Evolutionary conservation across 1,140 invertebrate genomes (phyloP).

Genomic region (Drosophila repletoides): DNA sequence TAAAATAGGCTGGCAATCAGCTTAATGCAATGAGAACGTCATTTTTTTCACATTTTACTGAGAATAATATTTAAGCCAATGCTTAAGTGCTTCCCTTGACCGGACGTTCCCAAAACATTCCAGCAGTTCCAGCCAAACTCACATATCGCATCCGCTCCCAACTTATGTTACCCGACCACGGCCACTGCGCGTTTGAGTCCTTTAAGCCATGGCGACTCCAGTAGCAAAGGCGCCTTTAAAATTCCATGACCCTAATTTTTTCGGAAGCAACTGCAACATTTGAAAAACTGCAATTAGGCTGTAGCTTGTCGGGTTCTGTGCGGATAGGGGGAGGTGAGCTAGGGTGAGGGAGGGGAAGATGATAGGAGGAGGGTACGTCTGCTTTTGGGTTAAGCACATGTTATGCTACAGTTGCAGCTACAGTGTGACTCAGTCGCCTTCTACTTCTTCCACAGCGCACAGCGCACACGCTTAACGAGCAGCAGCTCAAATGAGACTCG

Average conservation of each 20-base stretch:
- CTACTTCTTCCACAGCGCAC: conserved; percentile 32
- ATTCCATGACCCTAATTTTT: conserved; percentile 63
- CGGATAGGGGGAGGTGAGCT: neutral
- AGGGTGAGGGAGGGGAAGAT: neutral
- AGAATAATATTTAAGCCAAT: conserved; percentile 25
- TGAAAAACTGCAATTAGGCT: conserved; percentile 63
- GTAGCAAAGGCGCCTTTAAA: conserved; percentile 40
- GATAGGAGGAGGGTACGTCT: conserved; percentile 23
- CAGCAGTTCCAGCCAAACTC: conserved; percentile 20
- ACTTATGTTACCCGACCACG: neutral
- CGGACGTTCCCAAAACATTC: conserved; percentile 22
- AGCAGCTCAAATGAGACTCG: conserved; percentile 42
- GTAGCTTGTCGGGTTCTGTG: conserved; percentile 22
- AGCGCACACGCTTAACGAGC: conserved; percentile 26
- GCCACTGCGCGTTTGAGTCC: neutral
- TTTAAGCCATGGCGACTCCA: conserved; percentile 15
- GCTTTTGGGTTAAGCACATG: conserved; percentile 65
- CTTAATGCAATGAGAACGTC: conserved; percentile 6
- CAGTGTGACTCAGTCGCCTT: conserved; percentile 38
- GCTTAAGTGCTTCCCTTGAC: conserved; percentile 23
- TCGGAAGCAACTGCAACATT: conserved; percentile 60
- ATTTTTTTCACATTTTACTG: neutral
- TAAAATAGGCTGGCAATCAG: too few relatives aligned
- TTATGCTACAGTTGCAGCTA: conserved; percentile 51
- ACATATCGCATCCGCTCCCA: conserved; percentile 18